Conservation (phyloP, 2,888 invertebrate species). For the Agrilus biguttatus region DNA sequence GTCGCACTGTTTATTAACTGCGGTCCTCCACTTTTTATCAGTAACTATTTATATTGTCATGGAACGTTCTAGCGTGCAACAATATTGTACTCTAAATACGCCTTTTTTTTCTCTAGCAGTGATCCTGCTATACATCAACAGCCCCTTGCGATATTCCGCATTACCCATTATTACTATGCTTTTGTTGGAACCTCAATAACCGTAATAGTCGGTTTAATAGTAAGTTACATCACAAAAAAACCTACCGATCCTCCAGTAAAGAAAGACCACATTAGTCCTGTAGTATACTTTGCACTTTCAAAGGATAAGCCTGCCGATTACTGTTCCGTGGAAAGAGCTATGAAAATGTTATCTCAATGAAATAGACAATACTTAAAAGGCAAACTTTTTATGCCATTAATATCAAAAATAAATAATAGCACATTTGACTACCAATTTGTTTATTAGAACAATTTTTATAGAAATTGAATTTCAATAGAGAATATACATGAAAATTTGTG, state of each 20-base stretch:
- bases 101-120: background rate
- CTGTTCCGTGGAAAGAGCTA: slow-evolving; percentile 8
- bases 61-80: too few species aligned
- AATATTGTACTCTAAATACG: background rate
- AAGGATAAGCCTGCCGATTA: slow-evolving; percentile 13
- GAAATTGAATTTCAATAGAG: too few species aligned
- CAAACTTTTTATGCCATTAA: too few species aligned
- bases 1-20: too few species aligned
- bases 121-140: background rate
- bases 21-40: too few species aligned
- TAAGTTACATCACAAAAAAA: slow-evolving; percentile 45
- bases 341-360: background rate
- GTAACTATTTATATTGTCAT: too few species aligned
- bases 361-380: too few species aligned
- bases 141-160: slow-evolving; percentile 41
- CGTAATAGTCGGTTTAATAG: slow-evolving; percentile 43
- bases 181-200: slow-evolving; percentile 45
- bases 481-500: too few species aligned
- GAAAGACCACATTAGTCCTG: slow-evolving; percentile 43
- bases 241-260: slow-evolving; percentile 40
- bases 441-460: too few species aligned
- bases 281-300: slow-evolving; percentile 36
- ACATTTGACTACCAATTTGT: too few species aligned
- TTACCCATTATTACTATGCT: slow-evolving; percentile 57
- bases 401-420: too few species aligned